Base-by-base conservation (phyloP, 2,797 vertebrate species). In the Clamator glandarius region DNA sequence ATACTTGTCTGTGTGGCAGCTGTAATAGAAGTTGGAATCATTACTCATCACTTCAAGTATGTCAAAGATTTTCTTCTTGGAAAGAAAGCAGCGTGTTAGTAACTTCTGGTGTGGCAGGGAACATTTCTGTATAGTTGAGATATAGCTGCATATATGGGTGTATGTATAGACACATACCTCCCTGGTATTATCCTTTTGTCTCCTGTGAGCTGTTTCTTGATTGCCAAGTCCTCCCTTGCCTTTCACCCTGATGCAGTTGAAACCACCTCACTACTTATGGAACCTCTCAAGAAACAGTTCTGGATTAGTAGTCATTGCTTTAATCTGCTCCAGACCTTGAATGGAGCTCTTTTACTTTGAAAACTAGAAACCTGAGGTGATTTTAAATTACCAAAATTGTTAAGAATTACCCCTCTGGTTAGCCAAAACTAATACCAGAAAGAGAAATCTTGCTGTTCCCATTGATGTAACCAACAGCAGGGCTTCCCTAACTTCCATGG, bases 21-120 rank as follows among this genome's bases (percentile, higher is more conserved):
- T 91, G 87, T 70, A 90, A 82, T 79, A 52, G 35, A 92, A 84
- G 93, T 55, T 19, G 29, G 52, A 79, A 76, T 50, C 15, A 5
- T 93, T 95, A 92, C 70, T 92, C 86, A 89, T 87, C 75, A 19
- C 50, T 90, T 86, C 55, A 51, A 89, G 84, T 83, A 92, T 92
- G 92, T 90, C 86, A 95, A 68, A 74, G 90, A 54, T 90, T 93
- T 81, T 78, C 54, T 90, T 93, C 90, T 86, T 93, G 78, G 55
- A 92, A 90, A 87, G 36, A 87, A 95, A 94, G 28, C 55, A 88
- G 67, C 3, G 5, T 68, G 59, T 64, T 79, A 55, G 81, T 54
- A 87, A 54, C n/a, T 89, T 78, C 55, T 92, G 72, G 52, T 5
- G 11, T 83, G 54, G 78, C 35, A 83, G 44, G 48, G 50, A 94